Conservation (phyloP, 1,140 invertebrate genomes). For the Varroa destructor region DNA sequence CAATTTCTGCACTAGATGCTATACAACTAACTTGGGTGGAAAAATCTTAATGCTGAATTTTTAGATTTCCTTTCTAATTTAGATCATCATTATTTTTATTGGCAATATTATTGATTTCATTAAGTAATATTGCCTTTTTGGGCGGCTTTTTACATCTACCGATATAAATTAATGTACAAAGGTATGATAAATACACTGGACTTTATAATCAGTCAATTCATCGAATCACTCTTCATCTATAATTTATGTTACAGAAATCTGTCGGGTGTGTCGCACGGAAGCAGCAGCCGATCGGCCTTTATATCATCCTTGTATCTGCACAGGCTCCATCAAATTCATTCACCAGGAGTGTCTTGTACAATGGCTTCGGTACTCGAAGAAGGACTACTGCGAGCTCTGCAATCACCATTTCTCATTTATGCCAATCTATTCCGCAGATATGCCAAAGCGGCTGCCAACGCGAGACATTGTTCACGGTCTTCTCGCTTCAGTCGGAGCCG, state of each 20-base stretch:
- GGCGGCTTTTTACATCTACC: too few relatives aligned
- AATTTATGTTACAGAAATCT: constrained; percentile 58
- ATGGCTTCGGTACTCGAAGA: constrained; percentile 72
- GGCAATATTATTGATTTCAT: too few relatives aligned
- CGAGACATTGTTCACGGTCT: constrained; percentile 75
- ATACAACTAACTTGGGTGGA: too few relatives aligned
- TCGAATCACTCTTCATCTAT: too few relatives aligned
- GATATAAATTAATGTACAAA: too few relatives aligned
- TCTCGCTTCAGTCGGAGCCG: constrained; percentile 71
- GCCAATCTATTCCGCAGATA: constrained; percentile 96
- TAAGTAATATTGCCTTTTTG: too few relatives aligned
- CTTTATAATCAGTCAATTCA: too few relatives aligned
- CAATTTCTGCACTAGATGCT: too few relatives aligned
- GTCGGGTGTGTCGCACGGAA: constrained; percentile 91
- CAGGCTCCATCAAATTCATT: constrained; percentile 96
- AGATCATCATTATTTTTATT: too few relatives aligned
- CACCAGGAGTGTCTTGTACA: constrained; percentile 67
- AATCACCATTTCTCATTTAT: constrained; percentile 95
- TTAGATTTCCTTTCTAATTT: too few relatives aligned
- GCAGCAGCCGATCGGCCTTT: constrained; percentile 66
- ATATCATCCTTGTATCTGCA: constrained; percentile 97
- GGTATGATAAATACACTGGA: too few relatives aligned
- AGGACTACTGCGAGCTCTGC: constrained; percentile 97
- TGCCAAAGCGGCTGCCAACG: constrained; percentile 87
- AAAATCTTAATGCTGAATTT: too few relatives aligned